These are phyloP conservation scores for Melinopterus prodromus DNA, from an alignment of 2,888 invertebrate species.

Conservation along the genomic window DNA sequence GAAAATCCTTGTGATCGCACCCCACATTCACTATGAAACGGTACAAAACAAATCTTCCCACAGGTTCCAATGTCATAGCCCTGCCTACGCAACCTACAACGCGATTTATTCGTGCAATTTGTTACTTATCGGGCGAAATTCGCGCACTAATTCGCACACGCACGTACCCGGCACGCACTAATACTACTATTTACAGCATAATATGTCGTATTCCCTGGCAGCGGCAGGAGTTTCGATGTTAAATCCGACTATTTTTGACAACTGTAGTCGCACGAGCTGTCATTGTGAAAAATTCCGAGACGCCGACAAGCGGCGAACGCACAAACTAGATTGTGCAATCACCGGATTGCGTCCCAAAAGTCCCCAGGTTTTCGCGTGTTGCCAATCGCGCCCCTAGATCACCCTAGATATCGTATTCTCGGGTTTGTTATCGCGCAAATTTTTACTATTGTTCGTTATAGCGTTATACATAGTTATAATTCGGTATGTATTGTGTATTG, in stretches of 20 bases:
- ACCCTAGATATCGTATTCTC: not conserved
- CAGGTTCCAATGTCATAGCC: constrained; percentile 60
- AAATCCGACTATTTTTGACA: constrained; percentile 48
- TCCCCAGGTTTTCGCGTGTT: not conserved
- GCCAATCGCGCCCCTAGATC: not conserved
- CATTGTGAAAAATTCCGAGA: constrained; percentile 53
- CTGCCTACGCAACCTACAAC: constrained; percentile 52
- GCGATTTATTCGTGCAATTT: constrained; percentile 10
- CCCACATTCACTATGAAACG: constrained; percentile 51
- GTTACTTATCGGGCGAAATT: constrained; percentile 4
- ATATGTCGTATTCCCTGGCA: constrained; percentile 44
- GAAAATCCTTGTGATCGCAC: constrained; percentile 60
- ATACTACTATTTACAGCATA: constrained; percentile 45
- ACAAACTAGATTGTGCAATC: not conserved
- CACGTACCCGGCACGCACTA: constrained; percentile 20
- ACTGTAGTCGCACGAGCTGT: constrained; percentile 54
- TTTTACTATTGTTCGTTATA: not conserved
- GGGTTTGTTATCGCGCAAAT: not conserved
- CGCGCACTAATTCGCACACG: constrained; percentile 17
- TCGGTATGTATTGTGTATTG: too few relatives aligned
- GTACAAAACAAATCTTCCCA: constrained; percentile 36
- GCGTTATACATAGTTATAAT: too few relatives aligned
- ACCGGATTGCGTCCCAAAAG: not conserved
- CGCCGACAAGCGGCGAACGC: constrained; percentile 9
- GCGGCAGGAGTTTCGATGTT: constrained; percentile 23